Base-by-base conservation (phyloP, 2,888 invertebrate species). In the Branchellion lobata region DNA sequence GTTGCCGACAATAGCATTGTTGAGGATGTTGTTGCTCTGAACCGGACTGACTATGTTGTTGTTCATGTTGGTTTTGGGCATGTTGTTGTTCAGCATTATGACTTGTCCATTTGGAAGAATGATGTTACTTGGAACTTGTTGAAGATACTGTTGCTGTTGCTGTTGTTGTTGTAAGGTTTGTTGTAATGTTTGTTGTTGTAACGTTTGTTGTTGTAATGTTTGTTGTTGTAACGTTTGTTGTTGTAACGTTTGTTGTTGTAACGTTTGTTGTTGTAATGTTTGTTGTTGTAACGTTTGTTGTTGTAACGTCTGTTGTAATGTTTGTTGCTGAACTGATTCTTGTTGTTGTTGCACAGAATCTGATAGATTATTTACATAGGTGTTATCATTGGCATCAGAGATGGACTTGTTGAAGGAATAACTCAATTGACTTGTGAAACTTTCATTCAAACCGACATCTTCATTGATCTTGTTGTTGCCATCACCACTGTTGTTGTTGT, bases 51-150 rank as follows among this genome's bases (percentile, higher is more conserved):
- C 47, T 29, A 29, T 69, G 33, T 53, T 65, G 18, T 33, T 57
- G 36, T 33, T 69, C 21, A 68, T 69, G 40, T 69, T 68, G 18
- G 51, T 80, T 11, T 69, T 61, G 40, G 36, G 69, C n/a, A 65
- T 68, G 79, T 57, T 40, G 72, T 81, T 80, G 68, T 80, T 80
- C 33, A 82, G n/a, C 1, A 83, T 71, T 1, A 83, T 79, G 27
- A 83, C 51, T 78, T 83, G 83, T 34, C 82, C 82, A 29, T 83
- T 83, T 5, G 82, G 83, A 24, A 83, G 34, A n/a, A 82, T 81
- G 1, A 83, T 65, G 24, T 72, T 81, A 27, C 82, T 82, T 72
- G 82, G 82, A 21, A 81, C 5, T 1, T 61, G 57, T 27, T 71
- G 69, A 1, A 27, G 34, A 61, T 77, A 29, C 1, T 53, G 53